Base-by-base conservation (phyloP, 2,888 invertebrate species). In the Autographa gamma region DNA sequence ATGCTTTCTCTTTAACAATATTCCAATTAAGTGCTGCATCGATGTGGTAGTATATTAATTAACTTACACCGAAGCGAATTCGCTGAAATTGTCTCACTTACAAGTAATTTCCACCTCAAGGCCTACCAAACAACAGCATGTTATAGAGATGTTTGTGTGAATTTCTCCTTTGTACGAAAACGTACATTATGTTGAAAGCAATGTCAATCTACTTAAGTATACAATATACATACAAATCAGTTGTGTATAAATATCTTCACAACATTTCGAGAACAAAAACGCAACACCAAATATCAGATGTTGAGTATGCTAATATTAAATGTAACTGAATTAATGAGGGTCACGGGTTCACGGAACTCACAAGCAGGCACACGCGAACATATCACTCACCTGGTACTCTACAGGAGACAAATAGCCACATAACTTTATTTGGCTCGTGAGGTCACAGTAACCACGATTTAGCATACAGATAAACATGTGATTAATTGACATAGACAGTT, bases 401-500 rank as follows among this genome's bases (percentile, higher is more conserved):
- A 4, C 38, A 73, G 69, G 79, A 82, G 79, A 84, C 76, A 82
- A 83, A 84, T 84, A 79, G 76, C 76, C 73, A 74, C 79, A 81
- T 82, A 81, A 41, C 61, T 70, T 66, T 73, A 78, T 82, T 79
- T 65, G 63, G 72, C 69, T 69, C 66, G 60, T 79, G 80, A 90
- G 88, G 89, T 85, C 89, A 81, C 70, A 41, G 41, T 54, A 67
- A 74, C 74, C 90, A 90, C 88, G 90, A 89, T 68, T 81, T 68
- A 63, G 69, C 74, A 79, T 74, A 77, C 76, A 85, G 85, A 88
- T 87, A 85, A 86, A 82, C 80, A 85, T 82, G 85, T 87, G 87
- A 88, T 89, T 85, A 88, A 88, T 89, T 81, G 79, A 83, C 84
- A 82, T 82, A 83, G 86, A 87, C 86, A 87, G 83, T 68, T 74